Percentiles rank a stretch among this genome's conserved stretches.
Evolutionary conservation across 1,140 invertebrate genomes (phyloP).

Genomic region (Zaprionus gabonicus): DNA sequence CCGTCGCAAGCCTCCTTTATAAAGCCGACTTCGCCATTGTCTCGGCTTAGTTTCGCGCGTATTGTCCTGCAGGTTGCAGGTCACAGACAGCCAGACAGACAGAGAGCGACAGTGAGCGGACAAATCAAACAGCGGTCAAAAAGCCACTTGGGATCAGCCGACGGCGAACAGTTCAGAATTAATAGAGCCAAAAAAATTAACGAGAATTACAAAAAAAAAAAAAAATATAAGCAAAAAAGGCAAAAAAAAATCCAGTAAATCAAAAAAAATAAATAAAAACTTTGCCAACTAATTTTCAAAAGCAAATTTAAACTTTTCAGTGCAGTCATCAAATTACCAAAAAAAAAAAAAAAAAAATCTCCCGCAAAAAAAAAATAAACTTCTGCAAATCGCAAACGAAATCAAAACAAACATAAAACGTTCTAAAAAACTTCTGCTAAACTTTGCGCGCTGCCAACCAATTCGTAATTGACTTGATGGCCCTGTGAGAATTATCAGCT

Average conservation of each 20-base stretch:
- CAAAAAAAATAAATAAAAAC: constrained; percentile 8
- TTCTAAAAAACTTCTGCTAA: constrained; percentile 12
- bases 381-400: constrained; percentile 3
- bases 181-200: neutral
- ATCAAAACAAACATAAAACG: constrained; percentile 13
- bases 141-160: constrained; percentile 8
- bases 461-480: neutral
- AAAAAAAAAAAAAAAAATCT: constrained; percentile 10
- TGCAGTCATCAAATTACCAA: constrained; percentile 7
- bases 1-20: constrained; percentile 42
- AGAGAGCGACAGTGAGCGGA: neutral
- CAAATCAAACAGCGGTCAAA: neutral
- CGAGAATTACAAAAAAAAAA: neutral
- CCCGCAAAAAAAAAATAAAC: neutral
- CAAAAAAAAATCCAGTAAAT: neutral
- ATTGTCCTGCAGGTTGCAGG: constrained; percentile 56
- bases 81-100: neutral
- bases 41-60: constrained; percentile 74
- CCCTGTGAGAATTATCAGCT: constrained; percentile 11
- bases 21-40: constrained; percentile 61
- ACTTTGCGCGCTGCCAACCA: constrained; percentile 10
- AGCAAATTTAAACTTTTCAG: constrained; percentile 15
- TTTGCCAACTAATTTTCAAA: constrained; percentile 24
- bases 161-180: constrained; percentile 38
- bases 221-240: neutral